Evolutionary conservation across 1,140 invertebrate species (phyloP).

Genomic region (Metopolophium dirhodum): DNA sequence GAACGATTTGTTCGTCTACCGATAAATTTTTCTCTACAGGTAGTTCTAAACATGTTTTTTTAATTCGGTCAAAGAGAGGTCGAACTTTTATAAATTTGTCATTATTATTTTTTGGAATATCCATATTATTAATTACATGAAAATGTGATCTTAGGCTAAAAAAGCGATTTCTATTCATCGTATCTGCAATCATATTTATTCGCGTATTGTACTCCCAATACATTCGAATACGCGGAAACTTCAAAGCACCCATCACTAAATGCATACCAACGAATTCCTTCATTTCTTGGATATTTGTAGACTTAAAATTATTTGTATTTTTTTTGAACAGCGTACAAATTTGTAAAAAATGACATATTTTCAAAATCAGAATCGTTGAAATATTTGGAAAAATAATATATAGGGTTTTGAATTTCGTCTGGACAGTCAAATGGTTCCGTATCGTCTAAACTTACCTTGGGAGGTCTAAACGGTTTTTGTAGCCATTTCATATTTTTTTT

Average conservation of each 20-base stretch:
- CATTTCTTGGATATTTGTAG: slow-evolving; percentile 4
- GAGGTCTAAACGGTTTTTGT: slow-evolving; percentile 21
- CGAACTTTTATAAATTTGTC: too few species aligned
- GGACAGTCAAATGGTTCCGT: neutral
- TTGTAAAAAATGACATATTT: neutral
- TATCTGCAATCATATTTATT: slow-evolving; percentile 22
- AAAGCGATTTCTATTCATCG: slow-evolving; percentile 2
- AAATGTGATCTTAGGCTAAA: neutral
- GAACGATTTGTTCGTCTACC: too few species aligned
- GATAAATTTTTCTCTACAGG: too few species aligned
- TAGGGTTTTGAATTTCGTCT: neutral
- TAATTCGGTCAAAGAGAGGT: too few species aligned
- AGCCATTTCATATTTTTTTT: slow-evolving; percentile 23
- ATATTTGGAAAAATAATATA: slow-evolving; percentile 32
- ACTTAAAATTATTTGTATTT: neutral
- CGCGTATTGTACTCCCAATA: slow-evolving; percentile 19
- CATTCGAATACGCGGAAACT: slow-evolving; percentile 17
- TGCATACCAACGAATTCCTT: neutral
- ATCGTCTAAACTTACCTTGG: neutral
- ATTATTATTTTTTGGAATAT: too few species aligned
- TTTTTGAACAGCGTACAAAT: neutral
- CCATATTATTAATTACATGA: too few species aligned
- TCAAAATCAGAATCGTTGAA: neutral
- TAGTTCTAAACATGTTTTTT: too few species aligned
- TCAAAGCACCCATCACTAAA: slow-evolving; percentile 10